Base-by-base conservation (phyloP, 2,888 invertebrate species). In the Cheiracanthium punctorium region DNA sequence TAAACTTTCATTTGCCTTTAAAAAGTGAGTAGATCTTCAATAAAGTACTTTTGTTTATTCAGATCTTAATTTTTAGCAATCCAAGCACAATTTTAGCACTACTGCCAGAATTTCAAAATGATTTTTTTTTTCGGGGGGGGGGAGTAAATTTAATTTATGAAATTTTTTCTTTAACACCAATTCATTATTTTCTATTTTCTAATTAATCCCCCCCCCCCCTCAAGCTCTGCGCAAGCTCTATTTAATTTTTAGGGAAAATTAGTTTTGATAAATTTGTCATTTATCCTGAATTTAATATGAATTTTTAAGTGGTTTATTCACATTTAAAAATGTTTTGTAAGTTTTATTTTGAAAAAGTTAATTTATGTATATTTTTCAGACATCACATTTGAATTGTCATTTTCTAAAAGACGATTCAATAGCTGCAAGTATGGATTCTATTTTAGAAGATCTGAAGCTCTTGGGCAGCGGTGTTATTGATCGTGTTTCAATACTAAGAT, bases 341-440 rank as follows among this genome's bases (percentile, higher is more conserved):
- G 20, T 58, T 58, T n/a, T 58, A 24, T 58, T 17, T 12, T 10
- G 1, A 7, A 12, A 48, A 7, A 37, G 4, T 37, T 37, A 7
- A 37, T 37, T 12, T 48, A 2, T 48, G 0, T 52, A 32, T 89
- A 88, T 89, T 81, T 92, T 92, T 0, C 91, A 94, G 94, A 91
- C 94, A 2, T 91, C 93, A 0, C 92, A 93, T 89, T 92, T 94
- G 0, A 93, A 94, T 0, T 91, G 94, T 17, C 94, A 92, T 88
- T 92, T 94, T 0, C 80, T 88, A 17, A 89, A 91, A 17, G 82
- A 73, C 33, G 79, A 77, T 30, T 32, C 24, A 30, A 33, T 89
- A 5, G 58, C 79, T 30, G 82, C 77, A 64, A 58, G 88, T 48
- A 80, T 85, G 8, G 88, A 88, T 28, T 76, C 88, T 10, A 89